A percentile compares a stretch with the other conserved stretches of the same genome.
These are phyloP conservation scores for Cirrhinus mrigala DNA, from an alignment of 2,797 vertebrate genomes.

Conservation along the genomic window DNA sequence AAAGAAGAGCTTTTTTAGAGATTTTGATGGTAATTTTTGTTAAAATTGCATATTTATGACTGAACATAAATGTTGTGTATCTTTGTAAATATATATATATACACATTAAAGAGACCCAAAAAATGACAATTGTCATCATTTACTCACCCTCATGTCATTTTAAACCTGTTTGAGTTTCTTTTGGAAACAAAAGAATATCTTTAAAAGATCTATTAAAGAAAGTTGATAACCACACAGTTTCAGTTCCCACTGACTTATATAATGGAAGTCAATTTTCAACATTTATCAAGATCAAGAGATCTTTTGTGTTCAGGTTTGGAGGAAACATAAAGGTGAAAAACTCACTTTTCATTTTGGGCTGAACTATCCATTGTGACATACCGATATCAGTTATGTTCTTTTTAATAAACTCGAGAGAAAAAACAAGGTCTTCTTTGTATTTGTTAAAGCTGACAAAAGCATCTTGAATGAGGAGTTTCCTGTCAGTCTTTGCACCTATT, in stretches of 20 bases:
- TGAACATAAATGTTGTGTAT: not conserved
- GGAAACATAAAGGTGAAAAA: not conserved
- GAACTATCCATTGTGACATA: not conserved
- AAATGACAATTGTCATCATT: not conserved
- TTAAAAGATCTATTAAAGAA: not conserved
- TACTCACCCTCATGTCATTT: no score
- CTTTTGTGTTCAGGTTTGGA: not conserved
- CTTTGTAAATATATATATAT: not conserved
- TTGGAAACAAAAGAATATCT: not conserved
- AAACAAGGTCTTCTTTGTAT: not conserved
- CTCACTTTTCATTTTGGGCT: not conserved
- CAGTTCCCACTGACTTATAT: not conserved
- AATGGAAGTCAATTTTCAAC: not conserved
- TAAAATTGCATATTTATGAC: slow-evolving; percentile 8
- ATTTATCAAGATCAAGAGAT: no score
- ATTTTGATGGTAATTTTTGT: not conserved
- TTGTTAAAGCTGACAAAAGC: not conserved
- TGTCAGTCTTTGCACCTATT: slow-evolving; percentile 25
- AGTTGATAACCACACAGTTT: not conserved
- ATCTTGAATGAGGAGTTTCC: slow-evolving; percentile 2
- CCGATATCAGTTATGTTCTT: not conserved
- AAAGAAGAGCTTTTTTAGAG: not conserved
- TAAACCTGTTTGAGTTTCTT: not conserved
- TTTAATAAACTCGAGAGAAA: not conserved
- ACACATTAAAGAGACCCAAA: not conserved